phyloP scores from a whole-genome alignment of 2,113 vertebrate species.

The Centropristis striata region DNA sequence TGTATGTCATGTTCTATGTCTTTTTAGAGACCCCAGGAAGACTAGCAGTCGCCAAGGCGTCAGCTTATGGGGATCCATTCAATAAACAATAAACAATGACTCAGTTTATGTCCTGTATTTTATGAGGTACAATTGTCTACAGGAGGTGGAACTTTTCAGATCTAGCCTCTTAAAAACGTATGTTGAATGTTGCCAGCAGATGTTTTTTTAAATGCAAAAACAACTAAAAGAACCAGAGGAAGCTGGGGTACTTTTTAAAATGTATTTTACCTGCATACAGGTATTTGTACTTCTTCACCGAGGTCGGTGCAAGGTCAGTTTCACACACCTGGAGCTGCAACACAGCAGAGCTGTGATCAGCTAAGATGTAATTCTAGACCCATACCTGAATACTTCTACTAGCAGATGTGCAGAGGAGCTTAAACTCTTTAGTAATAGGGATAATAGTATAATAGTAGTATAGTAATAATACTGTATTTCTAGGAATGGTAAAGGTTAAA shows the following conservation, averaged over 20 bases:
- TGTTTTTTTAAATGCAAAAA: not conserved
- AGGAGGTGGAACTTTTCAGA: not conserved
- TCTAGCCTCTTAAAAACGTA: no score
- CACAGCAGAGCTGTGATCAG: not conserved
- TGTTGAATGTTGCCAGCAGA: not conserved
- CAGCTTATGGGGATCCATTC: no score
- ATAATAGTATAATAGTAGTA: not conserved
- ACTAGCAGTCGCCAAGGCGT: no score
- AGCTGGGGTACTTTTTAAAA: no score
- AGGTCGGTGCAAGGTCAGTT: conserved; percentile 6
- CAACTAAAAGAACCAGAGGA: not conserved
- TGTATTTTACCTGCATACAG: no score
- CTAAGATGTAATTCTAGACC: not conserved
- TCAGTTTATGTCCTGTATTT: not conserved
- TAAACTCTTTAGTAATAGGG: not conserved
- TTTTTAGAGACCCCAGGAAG: no score
- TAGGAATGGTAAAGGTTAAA: not conserved
- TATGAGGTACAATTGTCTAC: not conserved
- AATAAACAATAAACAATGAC: no score
- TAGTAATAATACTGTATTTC: not conserved
- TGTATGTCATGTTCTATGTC: no score
- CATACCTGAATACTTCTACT: not conserved
- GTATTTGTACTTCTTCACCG: not conserved
- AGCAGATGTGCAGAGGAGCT: not conserved
- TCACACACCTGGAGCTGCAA: not conserved